Evolutionary conservation across 2,888 invertebrate species (phyloP).

Genomic region (Lepidocyrtinus sp.): DNA sequence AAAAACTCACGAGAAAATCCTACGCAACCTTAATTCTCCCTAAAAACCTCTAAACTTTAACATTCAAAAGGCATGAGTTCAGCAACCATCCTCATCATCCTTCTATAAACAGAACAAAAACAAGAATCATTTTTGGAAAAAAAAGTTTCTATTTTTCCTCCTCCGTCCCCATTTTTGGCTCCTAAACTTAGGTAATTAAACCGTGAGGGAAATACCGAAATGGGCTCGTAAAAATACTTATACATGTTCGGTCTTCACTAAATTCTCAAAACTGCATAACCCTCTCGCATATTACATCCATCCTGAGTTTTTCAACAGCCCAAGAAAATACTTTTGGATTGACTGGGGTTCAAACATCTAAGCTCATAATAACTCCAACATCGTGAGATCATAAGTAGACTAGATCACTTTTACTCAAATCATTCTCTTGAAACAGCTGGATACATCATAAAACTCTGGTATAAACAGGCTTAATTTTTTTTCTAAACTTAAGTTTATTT

Average conservation of each 20-base stretch:
- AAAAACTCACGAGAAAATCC: not conserved
- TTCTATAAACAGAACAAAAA: not conserved
- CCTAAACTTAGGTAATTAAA: constrained; percentile 52
- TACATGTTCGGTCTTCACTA: too few relatives aligned
- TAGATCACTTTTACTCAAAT: not conserved
- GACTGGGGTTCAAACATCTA: not conserved
- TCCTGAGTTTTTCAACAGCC: too few relatives aligned
- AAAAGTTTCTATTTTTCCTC: too few relatives aligned
- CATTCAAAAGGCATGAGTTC: not conserved
- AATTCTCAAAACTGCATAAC: not conserved
- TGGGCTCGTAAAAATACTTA: constrained; percentile 47
- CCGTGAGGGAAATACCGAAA: constrained; percentile 54
- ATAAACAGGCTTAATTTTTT: not conserved
- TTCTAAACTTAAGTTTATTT: not conserved
- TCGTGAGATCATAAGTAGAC: not conserved
- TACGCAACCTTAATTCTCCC: not conserved
- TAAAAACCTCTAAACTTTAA: not conserved
- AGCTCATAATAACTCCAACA: not conserved
- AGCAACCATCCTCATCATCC: not conserved
- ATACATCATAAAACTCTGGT: constrained; percentile 39
- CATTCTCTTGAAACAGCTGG: constrained; percentile 40
- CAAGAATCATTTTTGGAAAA: too few relatives aligned
- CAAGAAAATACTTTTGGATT: too few relatives aligned
- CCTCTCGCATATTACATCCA: too few relatives aligned
- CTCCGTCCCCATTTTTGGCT: constrained; percentile 22